Evolutionary conservation across 30 jellyfish, hydroid and myxozoan species (phyloP), one percentile per base, ranked within the genome.

Genomic region (Pelagia noctiluca): DNA sequence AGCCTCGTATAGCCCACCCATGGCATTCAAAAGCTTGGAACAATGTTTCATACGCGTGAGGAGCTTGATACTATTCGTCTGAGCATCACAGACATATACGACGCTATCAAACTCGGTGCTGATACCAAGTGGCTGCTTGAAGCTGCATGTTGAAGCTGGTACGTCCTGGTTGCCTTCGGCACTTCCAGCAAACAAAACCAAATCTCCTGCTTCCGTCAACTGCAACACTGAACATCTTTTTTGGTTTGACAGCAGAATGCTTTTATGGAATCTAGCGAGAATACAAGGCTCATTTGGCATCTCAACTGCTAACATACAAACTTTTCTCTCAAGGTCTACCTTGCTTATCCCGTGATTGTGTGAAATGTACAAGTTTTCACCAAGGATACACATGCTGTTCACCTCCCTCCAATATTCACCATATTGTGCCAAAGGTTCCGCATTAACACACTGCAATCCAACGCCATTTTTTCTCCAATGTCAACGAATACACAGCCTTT

Each of bases 61-160:
- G 48, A 72, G 84, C 71, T 36, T 72, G 84, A 72, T 72, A 29
- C 84, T 72, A 36, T 68, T 31, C 7, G 81, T 68, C n/a, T n/a
- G n/a, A n/a, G n/a, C n/a, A n/a, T n/a, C n/a, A n/a, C n/a, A n/a
- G n/a, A n/a, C n/a, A n/a, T 38, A 25, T 4, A 13, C 66, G 19
- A 29, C 32, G 57, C 54, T 74, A 23, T 52, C 86, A 74, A 50
- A 74, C 49, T 74, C 75, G n/a, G 49, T 35, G 49, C 62, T 24
- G 75, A 74, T 74, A 26, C 88, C 88, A 53, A 36, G 50, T 32
- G 88, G 88, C 88, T 76, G 88, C 35, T 61, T 53, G 88, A 76
- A 76, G 50, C 76, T 61, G 36, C 78, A 53, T 62, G 36, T 35
- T 42, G 62, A 10, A 57, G 77, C 47, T 76, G 78, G 88, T 42